Percentiles rank a stretch among this genome's conserved stretches.
Evolutionary conservation across 2,888 invertebrate species (phyloP).

Genomic region (Oscheius onirici): DNA sequence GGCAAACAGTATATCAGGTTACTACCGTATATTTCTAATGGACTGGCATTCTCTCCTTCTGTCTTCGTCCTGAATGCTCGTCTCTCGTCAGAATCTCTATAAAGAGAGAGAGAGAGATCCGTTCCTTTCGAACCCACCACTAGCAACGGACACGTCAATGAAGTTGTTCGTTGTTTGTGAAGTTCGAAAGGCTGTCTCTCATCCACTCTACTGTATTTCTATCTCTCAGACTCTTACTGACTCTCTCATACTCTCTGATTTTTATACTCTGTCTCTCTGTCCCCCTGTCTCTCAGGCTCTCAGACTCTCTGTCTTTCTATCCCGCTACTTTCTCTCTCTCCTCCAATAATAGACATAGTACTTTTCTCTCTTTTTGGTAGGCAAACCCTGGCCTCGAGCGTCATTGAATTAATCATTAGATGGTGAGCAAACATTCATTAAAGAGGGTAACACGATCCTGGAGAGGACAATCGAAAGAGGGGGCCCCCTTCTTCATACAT

Average conservation of each 20-base stretch:
- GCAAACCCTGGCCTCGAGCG: not conserved
- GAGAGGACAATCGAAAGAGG: constrained; percentile 25
- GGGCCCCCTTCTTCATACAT: constrained; percentile 27
- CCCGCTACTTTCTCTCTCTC: too few species aligned
- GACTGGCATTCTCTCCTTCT: constrained; percentile 21
- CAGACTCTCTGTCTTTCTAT: not conserved
- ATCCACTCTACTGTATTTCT: not conserved
- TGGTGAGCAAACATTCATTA: constrained; percentile 34
- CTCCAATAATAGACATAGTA: not conserved
- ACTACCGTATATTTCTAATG: constrained; percentile 24
- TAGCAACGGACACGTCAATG: constrained; percentile 32
- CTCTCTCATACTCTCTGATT: not conserved
- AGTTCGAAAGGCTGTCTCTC: constrained; percentile 26
- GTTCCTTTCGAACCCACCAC: not conserved
- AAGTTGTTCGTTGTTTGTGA: constrained; percentile 54
- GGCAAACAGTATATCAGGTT: constrained; percentile 36
- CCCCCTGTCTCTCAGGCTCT: not conserved
- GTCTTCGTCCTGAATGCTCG: constrained; percentile 8
- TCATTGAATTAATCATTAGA: constrained; percentile 33
- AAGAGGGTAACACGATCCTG: constrained; percentile 28
- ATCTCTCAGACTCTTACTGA: not conserved
- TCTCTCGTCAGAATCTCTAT: constrained; percentile 6
- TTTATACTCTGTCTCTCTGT: too few species aligned
- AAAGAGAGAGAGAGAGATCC: not conserved
- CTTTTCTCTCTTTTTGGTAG: not conserved